Percentiles rank a stretch among this genome's conserved stretches.
phyloP scores from a whole-genome alignment of 2,797 vertebrate species.

The Holocentrus rufus region DNA sequence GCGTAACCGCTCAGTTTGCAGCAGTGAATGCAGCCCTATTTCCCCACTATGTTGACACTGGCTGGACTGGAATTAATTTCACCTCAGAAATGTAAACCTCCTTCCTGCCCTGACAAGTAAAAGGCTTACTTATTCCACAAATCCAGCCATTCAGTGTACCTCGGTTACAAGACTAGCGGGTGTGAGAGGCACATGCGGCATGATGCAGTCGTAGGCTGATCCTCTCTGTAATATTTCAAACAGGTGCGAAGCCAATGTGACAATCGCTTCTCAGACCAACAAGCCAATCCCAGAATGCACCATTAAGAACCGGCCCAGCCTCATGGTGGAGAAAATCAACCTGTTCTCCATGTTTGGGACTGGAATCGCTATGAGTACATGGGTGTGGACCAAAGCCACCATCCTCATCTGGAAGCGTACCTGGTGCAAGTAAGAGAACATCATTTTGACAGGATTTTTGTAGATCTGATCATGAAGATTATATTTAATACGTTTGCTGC shows the following conservation, averaged over 20 bases:
- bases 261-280: conserved; percentile 95
- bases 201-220: not conserved
- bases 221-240: conserved; percentile 18
- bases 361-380: conserved; percentile 97
- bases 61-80: conserved; percentile 52
- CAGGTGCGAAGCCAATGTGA: conserved; percentile 98
- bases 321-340: conserved; percentile 98
- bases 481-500: too few relatives aligned
- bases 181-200: conserved; percentile 4
- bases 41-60: conserved; percentile 62
- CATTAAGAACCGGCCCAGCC: conserved; percentile 96
- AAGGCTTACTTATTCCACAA: conserved; percentile 47
- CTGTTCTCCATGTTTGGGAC: conserved; percentile 99
- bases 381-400: conserved; percentile 99
- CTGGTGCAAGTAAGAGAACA: conserved; percentile 90
- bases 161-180: conserved; percentile 11
- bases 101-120: conserved; percentile 35
- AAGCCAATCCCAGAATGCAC: conserved; percentile 94
- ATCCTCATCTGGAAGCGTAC: conserved; percentile 98
- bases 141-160: conserved; percentile 31
- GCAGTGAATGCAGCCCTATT: conserved; percentile 55
- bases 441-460: not conserved
- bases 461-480: too few relatives aligned
- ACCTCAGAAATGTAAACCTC: conserved; percentile 65
- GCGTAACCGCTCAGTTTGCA: conserved; percentile 33